Percentiles rank a stretch among this genome's conserved stretches.
Evolutionary conservation across 2,888 invertebrate genomes (phyloP).

Genomic region (Drosophila phalerata): DNA sequence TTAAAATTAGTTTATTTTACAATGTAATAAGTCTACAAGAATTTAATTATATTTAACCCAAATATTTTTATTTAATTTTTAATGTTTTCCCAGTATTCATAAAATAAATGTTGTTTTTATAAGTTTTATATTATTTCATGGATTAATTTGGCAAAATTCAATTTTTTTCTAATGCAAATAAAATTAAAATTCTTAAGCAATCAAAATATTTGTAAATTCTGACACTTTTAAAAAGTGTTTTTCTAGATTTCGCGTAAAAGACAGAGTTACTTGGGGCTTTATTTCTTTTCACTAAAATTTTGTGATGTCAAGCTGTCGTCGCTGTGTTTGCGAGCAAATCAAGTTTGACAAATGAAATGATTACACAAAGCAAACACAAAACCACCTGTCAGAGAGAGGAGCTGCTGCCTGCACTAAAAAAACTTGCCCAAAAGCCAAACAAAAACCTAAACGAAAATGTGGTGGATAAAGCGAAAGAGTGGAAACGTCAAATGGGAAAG

Average conservation of each 20-base stretch:
- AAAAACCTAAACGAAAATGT: constrained; percentile 20
- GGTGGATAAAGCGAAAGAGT: constrained; percentile 7
- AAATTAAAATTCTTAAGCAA: too few relatives aligned
- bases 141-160: too few relatives aligned
- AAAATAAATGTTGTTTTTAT: too few relatives aligned
- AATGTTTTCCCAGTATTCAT: too few relatives aligned
- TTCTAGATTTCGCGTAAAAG: constrained; percentile 2
- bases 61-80: too few relatives aligned
- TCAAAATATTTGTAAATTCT: not conserved
- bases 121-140: too few relatives aligned
- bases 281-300: constrained; percentile 40
- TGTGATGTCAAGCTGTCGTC: constrained; percentile 63
- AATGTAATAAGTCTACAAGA: too few relatives aligned
- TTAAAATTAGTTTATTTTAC: too few relatives aligned
- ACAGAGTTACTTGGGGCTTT: constrained; percentile 4
- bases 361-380: constrained; percentile 78
- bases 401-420: constrained; percentile 29
- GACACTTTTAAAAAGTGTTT: constrained; percentile 1
- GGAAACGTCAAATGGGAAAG: not conserved
- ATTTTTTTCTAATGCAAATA: not conserved
- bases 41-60: too few relatives aligned
- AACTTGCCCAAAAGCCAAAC: constrained; percentile 51
- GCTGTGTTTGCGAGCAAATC: constrained; percentile 60
- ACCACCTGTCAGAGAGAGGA: constrained; percentile 73
- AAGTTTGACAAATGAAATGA: constrained; percentile 79